Percentiles rank a stretch among this genome's conserved stretches.
Evolutionary conservation across 2,888 invertebrate species (phyloP).

Genomic region (Thereva unica): DNA sequence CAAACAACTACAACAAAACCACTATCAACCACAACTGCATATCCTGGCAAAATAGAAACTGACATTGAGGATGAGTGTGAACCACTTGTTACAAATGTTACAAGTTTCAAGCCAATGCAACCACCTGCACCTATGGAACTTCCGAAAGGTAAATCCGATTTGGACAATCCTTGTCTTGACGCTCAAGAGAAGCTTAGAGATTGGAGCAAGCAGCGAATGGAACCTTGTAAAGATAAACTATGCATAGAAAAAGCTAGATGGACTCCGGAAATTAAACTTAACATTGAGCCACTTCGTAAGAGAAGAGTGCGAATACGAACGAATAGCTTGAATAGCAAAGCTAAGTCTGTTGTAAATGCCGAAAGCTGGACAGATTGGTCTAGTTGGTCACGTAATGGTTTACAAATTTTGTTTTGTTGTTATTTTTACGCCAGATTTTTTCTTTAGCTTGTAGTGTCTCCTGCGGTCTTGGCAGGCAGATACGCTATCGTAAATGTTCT

Average conservation of each 20-base stretch:
- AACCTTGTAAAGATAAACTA: constrained; percentile 20
- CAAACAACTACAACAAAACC: too few relatives aligned
- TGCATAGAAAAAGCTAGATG: constrained; percentile 4
- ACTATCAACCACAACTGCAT: too few relatives aligned
- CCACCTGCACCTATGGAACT: too few relatives aligned
- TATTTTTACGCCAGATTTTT: not conserved
- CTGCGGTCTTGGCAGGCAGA: constrained; percentile 32
- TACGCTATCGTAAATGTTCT: constrained; percentile 29
- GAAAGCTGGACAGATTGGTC: constrained; percentile 18
- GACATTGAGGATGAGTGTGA: too few relatives aligned
- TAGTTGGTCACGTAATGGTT: constrained; percentile 31
- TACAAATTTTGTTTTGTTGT: not conserved
- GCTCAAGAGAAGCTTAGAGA: too few relatives aligned
- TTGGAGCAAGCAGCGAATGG: too few relatives aligned
- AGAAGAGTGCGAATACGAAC: constrained; percentile 13
- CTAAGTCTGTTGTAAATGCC: not conserved
- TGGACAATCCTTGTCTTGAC: too few relatives aligned
- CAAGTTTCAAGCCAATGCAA: too few relatives aligned
- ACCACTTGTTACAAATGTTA: too few relatives aligned
- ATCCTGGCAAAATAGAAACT: too few relatives aligned
- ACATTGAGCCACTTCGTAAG: not conserved
- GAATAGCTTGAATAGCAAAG: not conserved
- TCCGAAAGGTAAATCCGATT: too few relatives aligned
- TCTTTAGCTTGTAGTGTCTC: constrained; percentile 26
- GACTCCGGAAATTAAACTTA: not conserved